phyloP scores from a whole-genome alignment of 1,140 invertebrate species.

The Sitophilus oryzae region DNA sequence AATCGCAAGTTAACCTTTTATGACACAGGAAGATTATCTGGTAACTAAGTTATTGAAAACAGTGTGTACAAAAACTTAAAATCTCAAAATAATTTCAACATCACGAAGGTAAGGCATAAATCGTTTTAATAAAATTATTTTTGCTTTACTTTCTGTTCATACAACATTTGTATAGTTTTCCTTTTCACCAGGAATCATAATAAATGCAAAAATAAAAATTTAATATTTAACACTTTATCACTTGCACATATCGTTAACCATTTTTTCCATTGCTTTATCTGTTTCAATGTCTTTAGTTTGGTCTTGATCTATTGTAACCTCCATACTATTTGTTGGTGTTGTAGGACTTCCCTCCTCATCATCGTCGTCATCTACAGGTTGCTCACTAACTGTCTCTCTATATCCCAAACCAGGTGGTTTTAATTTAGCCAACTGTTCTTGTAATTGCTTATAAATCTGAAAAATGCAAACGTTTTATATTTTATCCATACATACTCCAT shows the following conservation, averaged over 20 bases:
- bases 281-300: slow-evolving; percentile 49
- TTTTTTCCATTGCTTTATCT: slow-evolving; percentile 68
- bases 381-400: slow-evolving; percentile 33
- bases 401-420: slow-evolving; percentile 46
- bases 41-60: slow-evolving; percentile 20
- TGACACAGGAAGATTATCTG: slow-evolving; percentile 20
- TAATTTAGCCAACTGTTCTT: slow-evolving; percentile 53
- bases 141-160: slow-evolving; percentile 4
- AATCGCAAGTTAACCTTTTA: slow-evolving; percentile 7
- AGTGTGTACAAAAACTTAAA: slow-evolving; percentile 13
- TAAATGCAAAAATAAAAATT: slow-evolving; percentile 20
- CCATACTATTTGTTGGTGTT: slow-evolving; percentile 31
- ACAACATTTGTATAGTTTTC: not conserved
- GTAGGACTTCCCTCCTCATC: slow-evolving; percentile 39
- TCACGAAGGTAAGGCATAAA: slow-evolving; percentile 7
- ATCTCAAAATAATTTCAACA: slow-evolving; percentile 1
- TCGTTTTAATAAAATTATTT: not conserved
- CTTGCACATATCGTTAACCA: slow-evolving; percentile 62
- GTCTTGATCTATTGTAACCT: slow-evolving; percentile 29
- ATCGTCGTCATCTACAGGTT: slow-evolving; percentile 60
- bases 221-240: slow-evolving; percentile 13
- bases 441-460: slow-evolving; percentile 54
- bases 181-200: not conserved
- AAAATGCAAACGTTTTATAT: slow-evolving; percentile 4
- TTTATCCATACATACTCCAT: not conserved